Evolutionary conservation across 2,888 invertebrate species (phyloP).

Genomic region (Aromia moschata): DNA sequence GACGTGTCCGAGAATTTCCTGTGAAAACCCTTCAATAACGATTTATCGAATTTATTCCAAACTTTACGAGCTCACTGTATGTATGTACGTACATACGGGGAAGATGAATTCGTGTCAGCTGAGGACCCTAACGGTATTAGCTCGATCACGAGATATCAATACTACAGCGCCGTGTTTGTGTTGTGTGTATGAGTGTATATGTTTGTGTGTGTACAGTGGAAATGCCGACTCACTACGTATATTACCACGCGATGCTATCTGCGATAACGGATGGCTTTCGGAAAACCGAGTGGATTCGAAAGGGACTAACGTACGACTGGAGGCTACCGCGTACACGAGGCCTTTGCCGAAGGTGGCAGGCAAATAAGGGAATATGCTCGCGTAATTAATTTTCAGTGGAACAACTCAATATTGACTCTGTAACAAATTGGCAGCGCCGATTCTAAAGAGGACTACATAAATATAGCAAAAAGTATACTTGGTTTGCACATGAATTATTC

Average conservation of each 20-base stretch:
- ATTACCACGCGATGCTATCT: conserved; percentile 54
- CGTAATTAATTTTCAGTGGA: not conserved
- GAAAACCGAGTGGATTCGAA: conserved; percentile 48
- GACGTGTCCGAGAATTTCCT: too few species aligned
- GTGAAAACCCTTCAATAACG: too few species aligned
- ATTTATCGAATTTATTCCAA: too few species aligned
- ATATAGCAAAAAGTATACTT: too few species aligned
- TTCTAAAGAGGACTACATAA: too few species aligned
- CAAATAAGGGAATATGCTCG: not conserved
- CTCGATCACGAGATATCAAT: conserved; percentile 54
- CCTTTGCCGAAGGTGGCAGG: not conserved
- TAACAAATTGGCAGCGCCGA: too few species aligned
- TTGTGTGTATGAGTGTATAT: conserved; percentile 25
- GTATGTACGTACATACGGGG: conserved; percentile 37
- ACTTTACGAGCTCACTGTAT: conserved; percentile 42
- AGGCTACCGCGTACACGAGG: conserved; percentile 14
- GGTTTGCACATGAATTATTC: too few species aligned
- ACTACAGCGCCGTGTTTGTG: conserved; percentile 43
- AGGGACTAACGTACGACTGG: conserved; percentile 39
- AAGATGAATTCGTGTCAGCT: conserved; percentile 52
- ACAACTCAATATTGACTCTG: too few species aligned
- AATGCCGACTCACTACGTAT: conserved; percentile 48
- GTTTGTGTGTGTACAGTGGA: conserved; percentile 41
- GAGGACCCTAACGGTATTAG: conserved; percentile 51
- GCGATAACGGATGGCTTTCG: conserved; percentile 55